Evolutionary conservation across 2,797 vertebrate genomes (phyloP).

Genomic region (Enoplosus armatus): DNA sequence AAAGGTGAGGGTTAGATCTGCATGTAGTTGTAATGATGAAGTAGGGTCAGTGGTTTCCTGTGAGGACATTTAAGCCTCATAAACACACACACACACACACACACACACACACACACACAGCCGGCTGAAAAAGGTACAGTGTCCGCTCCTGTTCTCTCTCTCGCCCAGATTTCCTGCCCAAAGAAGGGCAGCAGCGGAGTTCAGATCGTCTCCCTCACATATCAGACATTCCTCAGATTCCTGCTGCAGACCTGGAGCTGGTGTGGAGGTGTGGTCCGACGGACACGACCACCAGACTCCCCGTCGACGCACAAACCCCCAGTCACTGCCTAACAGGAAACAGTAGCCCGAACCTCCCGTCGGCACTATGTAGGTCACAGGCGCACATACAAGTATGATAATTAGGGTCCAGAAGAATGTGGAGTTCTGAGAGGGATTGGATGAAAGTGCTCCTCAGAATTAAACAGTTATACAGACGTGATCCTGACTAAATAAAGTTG

Average conservation of each 20-base stretch:
- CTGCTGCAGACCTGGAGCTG: conserved; percentile 66
- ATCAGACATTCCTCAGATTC: conserved; percentile 83
- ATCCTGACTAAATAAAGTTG: neutral
- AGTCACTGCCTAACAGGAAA: conserved; percentile 61
- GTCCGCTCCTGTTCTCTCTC: conserved; percentile 35
- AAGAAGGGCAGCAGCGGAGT: conserved; percentile 76
- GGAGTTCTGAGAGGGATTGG: neutral
- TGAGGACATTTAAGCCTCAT: neutral
- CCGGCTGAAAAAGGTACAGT: conserved; percentile 58
- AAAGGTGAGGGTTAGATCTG: neutral
- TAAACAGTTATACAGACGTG: neutral
- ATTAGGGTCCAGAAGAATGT: neutral
- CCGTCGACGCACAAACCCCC: conserved; percentile 47
- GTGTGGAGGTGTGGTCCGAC: conserved; percentile 55
- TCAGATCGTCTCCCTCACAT: conserved; percentile 73
- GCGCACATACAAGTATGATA: neutral
- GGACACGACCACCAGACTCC: conserved; percentile 53
- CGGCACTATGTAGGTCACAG: conserved; percentile 34
- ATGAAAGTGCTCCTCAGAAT: neutral
- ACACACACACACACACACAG: conserved; percentile 1
- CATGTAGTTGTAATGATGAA: neutral
- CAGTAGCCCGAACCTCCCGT: conserved; percentile 25
- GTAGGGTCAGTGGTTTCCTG: neutral
- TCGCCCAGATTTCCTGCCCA: conserved; percentile 76
- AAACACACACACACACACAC: conserved; percentile 1